A percentile compares a stretch with the other conserved stretches of the same genome.
These are phyloP conservation scores for Cataglyphis rosenhaueri DNA, from an alignment of 2,888 invertebrate species.

Conservation along the genomic window DNA sequence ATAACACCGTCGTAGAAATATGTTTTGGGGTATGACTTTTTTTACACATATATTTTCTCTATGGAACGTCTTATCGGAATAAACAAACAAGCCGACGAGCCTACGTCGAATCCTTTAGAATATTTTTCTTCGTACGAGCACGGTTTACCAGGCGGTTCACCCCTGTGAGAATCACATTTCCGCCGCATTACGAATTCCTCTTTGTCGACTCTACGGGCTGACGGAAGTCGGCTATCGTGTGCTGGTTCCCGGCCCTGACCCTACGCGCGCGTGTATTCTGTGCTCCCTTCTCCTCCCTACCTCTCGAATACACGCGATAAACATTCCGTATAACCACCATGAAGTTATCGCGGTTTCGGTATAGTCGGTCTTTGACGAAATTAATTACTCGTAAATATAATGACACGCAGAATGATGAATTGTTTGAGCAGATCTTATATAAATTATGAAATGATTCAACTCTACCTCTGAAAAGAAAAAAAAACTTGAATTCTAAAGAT, in stretches of 20 bases:
- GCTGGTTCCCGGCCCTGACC: constrained; percentile 69
- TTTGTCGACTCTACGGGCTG: constrained; percentile 72
- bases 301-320: constrained; percentile 36
- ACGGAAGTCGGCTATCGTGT: constrained; percentile 75
- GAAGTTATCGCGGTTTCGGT: constrained; percentile 26
- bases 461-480: not conserved
- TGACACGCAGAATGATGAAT: not conserved
- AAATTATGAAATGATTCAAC: not conserved
- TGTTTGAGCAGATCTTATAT: not conserved
- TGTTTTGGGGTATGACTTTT: constrained; percentile 57
- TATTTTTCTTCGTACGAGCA: constrained; percentile 57
- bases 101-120: constrained; percentile 33
- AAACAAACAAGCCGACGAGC: constrained; percentile 22
- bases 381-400: not conserved
- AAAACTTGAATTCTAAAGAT: not conserved
- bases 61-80: constrained; percentile 24
- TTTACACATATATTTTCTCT: not conserved
- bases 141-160: constrained; percentile 60
- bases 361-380: constrained; percentile 1
- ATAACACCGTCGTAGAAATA: constrained; percentile 1
- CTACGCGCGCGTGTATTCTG: constrained; percentile 57
- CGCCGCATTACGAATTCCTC: constrained; percentile 75
- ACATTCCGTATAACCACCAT: constrained; percentile 26
- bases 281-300: not conserved
- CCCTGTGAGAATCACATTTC: constrained; percentile 72